Conservation (phyloP, 1,140 invertebrate genomes). For the Physella acuta region DNA sequence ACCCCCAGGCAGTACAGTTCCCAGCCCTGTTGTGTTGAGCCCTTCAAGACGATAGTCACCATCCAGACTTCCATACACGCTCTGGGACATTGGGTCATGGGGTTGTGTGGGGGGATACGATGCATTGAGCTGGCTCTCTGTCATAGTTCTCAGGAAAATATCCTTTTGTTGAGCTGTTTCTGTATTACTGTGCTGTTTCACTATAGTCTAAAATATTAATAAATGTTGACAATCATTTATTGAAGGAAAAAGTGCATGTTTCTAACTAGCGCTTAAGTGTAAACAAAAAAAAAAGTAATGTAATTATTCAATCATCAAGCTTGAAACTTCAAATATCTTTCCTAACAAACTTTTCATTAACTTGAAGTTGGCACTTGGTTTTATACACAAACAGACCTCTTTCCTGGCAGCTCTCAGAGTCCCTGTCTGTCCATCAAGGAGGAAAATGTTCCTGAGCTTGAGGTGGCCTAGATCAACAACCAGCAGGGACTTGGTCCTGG, state of each 20-base stretch:
- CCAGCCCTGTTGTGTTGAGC: conserved; percentile 4
- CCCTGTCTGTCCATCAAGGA: conserved; percentile 47
- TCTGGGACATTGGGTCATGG: conserved; percentile 52
- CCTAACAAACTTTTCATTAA: too few species aligned
- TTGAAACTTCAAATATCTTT: too few species aligned
- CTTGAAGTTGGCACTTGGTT: too few species aligned
- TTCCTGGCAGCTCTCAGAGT: conserved; percentile 36
- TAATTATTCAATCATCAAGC: too few species aligned
- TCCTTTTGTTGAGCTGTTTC: conserved; percentile 11
- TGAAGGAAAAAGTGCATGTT: too few species aligned
- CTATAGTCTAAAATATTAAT: too few species aligned
- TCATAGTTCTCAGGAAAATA: conserved; percentile 33
- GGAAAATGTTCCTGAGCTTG: conserved; percentile 73
- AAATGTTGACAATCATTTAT: too few species aligned
- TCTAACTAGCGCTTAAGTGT: too few species aligned
- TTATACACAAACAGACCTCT: conserved; percentile 1
- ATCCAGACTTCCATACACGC: conserved; percentile 54
- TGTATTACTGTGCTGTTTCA: background rate
- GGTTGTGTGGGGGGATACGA: conserved; percentile 30
- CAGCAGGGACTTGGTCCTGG: conserved; percentile 76
- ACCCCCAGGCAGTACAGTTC: background rate
- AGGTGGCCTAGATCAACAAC: conserved; percentile 82
- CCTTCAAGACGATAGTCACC: conserved; percentile 32
- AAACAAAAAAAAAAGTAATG: too few species aligned
- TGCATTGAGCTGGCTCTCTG: conserved; percentile 42